phyloP scores from a whole-genome alignment of 1,140 invertebrate species.

The Papilio aristodemus region DNA sequence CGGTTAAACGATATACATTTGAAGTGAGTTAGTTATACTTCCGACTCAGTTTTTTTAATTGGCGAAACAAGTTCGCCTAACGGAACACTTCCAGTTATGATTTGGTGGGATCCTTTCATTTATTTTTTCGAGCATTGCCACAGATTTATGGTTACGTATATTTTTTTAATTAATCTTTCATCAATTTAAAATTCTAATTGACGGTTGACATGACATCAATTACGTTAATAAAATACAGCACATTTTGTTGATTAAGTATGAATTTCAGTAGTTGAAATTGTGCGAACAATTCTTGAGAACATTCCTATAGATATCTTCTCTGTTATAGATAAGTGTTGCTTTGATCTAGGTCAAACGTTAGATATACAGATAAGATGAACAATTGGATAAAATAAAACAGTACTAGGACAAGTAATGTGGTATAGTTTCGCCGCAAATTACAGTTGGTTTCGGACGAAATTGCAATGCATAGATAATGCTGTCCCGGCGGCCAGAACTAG shows the following conservation, averaged over 20 bases:
- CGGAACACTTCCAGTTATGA: slow-evolving; percentile 21
- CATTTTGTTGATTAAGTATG: neutral
- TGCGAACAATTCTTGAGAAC: neutral
- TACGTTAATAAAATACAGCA: neutral
- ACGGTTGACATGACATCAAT: neutral
- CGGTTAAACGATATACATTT: slow-evolving; percentile 9
- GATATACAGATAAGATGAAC: neutral
- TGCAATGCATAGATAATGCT: slow-evolving; percentile 29
- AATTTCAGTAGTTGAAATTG: neutral
- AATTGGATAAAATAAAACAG: neutral
- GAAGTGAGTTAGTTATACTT: slow-evolving; percentile 14
- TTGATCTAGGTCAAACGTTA: slow-evolving; percentile 9
- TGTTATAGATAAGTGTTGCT: neutral
- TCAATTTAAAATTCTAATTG: neutral
- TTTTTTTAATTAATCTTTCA: neutral
- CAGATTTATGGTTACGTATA: slow-evolving; percentile 1
- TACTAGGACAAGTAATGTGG: neutral
- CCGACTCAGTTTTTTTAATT: slow-evolving; percentile 29
- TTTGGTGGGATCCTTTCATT: slow-evolving; percentile 24
- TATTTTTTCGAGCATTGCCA: slow-evolving; percentile 1
- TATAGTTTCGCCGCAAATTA: slow-evolving; percentile 24
- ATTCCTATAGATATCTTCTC: neutral
- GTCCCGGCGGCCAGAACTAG: neutral
- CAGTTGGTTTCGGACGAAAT: slow-evolving; percentile 22
- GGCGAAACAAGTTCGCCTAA: slow-evolving; percentile 30